Percentiles rank a stretch among this genome's conserved stretches.
Conservation (phyloP, 1,140 invertebrate species). For the Nasonia vitripennis region DNA sequence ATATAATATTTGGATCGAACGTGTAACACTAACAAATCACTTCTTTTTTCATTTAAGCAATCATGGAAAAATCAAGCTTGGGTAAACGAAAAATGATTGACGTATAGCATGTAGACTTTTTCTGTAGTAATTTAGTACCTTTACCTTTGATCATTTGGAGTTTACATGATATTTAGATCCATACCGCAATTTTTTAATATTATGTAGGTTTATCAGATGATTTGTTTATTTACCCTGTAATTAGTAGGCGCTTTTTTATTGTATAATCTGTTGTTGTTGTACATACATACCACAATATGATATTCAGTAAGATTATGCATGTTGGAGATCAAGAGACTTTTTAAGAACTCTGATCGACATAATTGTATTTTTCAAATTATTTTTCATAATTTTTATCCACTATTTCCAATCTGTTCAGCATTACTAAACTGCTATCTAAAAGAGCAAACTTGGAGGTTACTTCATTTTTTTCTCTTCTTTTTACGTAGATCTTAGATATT, state of each 20-base stretch:
- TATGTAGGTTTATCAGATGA: background rate
- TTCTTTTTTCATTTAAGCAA: slow-evolving; percentile 34
- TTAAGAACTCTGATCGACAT: background rate
- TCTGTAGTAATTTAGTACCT: background rate
- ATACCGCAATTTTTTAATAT: background rate
- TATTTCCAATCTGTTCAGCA: background rate
- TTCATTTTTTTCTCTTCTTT: background rate
- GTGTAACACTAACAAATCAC: background rate
- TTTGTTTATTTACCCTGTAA: background rate
- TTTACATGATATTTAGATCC: background rate
- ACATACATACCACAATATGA: no score
- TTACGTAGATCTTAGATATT: background rate
- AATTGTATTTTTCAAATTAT: background rate
- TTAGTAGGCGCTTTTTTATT: background rate
- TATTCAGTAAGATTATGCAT: background rate
- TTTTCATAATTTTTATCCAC: background rate
- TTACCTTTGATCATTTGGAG: background rate
- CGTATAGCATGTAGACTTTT: background rate
- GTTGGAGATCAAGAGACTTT: background rate
- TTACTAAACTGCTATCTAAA: no score
- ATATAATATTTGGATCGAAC: background rate
- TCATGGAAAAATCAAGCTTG: slow-evolving; percentile 47
- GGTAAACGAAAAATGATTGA: slow-evolving; percentile 47
- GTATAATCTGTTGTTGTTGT: no score
- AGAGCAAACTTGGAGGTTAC: background rate